These are phyloP conservation scores for Anguilla japonica DNA, from an alignment of 2,113 vertebrate species.

Conservation along the genomic window DNA sequence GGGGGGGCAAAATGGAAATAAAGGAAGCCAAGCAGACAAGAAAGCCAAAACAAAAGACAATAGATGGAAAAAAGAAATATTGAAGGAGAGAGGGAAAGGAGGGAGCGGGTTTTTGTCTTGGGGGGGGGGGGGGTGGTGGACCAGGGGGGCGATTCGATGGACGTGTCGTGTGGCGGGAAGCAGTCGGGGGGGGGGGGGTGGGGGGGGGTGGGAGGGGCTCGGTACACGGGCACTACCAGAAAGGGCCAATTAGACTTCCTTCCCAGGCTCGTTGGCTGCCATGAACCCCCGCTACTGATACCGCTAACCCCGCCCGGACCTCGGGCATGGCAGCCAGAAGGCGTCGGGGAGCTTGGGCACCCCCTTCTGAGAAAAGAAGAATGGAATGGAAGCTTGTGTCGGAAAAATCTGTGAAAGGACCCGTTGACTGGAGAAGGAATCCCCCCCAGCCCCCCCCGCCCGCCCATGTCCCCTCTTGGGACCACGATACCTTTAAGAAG, in stretches of 20 bases:
- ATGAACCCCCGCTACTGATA: background rate
- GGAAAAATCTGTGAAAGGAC: background rate
- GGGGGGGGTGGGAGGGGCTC: background rate
- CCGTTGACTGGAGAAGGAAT: no score
- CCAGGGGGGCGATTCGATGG: background rate
- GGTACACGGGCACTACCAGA: slow-evolving; percentile 7
- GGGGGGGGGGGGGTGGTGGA: background rate
- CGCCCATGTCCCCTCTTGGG: no score
- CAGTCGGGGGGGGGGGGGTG: background rate
- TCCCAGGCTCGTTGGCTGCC: background rate
- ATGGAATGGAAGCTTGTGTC: background rate
- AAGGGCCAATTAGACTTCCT: slow-evolving; percentile 14
- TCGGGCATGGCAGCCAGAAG: background rate
- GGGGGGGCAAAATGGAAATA: slow-evolving; percentile 32
- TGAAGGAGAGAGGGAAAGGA: background rate
- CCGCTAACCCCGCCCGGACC: slow-evolving; percentile 14
- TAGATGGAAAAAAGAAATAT: background rate
- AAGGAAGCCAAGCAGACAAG: slow-evolving; percentile 27
- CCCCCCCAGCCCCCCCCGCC: no score
- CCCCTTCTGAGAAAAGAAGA: background rate
- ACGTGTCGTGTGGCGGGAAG: slow-evolving; percentile 8
- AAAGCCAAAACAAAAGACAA: slow-evolving; percentile 24
- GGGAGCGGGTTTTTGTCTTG: slow-evolving; percentile 17
- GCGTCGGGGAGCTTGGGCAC: background rate
- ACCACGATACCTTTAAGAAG: no score